A percentile compares a stretch with the other conserved stretches of the same genome.
Conservation (phyloP, 2,888 invertebrate species). For the Achlya flavicornis region DNA sequence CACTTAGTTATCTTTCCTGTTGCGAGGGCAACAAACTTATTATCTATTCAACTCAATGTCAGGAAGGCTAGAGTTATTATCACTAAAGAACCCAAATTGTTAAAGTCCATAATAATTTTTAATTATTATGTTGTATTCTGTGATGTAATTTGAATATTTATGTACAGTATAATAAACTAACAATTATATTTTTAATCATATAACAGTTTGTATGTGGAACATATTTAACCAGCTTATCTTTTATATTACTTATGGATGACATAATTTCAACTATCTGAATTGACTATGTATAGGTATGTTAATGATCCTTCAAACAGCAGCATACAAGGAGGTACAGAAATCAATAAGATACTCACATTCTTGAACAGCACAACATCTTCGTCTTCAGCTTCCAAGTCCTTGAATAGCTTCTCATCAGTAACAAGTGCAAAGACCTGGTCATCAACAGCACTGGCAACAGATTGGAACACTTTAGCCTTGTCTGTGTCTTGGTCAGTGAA, state of each 20-base stretch:
- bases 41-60: conserved; percentile 19
- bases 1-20: conserved; percentile 13
- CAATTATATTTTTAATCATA: background rate
- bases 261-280: background rate
- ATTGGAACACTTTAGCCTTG: conserved; percentile 92
- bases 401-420: conserved; percentile 89
- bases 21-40: conserved; percentile 33
- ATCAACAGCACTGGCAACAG: conserved; percentile 91
- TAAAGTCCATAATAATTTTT: background rate
- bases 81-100: background rate
- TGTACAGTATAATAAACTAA: no score
- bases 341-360: conserved; percentile 84
- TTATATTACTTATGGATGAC: background rate
- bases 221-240: background rate
- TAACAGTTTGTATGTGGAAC: background rate
- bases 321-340: background rate
- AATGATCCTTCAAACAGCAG: no score
- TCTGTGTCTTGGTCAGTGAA: conserved; percentile 92
- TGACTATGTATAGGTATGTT: background rate
- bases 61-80: background rate
- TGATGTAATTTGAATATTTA: background rate
- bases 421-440: conserved; percentile 95
- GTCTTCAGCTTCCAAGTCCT: conserved; percentile 90
- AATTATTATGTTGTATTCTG: background rate
- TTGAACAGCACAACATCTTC: conserved; percentile 95